Percentiles rank a stretch among this genome's conserved stretches.
Conservation (phyloP, 2,888 invertebrate species). For the Sepioteuthis lessoniana region DNA sequence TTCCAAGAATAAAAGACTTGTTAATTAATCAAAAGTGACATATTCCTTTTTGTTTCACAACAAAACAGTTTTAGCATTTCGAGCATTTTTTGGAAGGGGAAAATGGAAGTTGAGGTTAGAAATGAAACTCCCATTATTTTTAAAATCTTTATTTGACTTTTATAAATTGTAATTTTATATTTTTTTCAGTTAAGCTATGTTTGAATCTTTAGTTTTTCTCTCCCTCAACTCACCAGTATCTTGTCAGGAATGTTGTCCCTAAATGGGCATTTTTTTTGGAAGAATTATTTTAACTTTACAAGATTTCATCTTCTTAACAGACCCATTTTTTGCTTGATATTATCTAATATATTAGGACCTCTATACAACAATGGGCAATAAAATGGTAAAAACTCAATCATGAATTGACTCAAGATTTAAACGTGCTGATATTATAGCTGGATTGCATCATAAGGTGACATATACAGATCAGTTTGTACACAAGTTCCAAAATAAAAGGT, state of each 20-base stretch:
- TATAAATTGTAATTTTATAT: neutral
- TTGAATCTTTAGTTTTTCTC: neutral
- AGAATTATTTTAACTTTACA: no score
- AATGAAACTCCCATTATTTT: neutral
- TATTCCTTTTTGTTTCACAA: neutral
- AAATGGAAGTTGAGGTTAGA: neutral
- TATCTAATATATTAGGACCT: no score
- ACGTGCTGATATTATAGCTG: no score
- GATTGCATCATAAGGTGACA: no score
- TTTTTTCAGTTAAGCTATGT: neutral
- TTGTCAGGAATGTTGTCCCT: neutral
- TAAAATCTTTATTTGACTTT: neutral
- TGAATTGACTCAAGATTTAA: no score
- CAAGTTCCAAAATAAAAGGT: no score
- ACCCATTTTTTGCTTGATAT: no score
- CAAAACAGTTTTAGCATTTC: neutral
- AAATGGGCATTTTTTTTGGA: neutral
- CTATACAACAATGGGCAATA: no score
- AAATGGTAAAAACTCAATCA: no score
- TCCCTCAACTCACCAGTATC: neutral
- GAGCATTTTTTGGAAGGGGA: neutral
- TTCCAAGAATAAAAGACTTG: slow-evolving; percentile 13
- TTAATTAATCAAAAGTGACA: slow-evolving; percentile 1
- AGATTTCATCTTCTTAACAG: no score
- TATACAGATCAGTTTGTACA: no score